Percentiles rank a stretch among this genome's conserved stretches.
Conservation (phyloP, 2,113 vertebrate genomes). For the Marmota monax region DNA sequence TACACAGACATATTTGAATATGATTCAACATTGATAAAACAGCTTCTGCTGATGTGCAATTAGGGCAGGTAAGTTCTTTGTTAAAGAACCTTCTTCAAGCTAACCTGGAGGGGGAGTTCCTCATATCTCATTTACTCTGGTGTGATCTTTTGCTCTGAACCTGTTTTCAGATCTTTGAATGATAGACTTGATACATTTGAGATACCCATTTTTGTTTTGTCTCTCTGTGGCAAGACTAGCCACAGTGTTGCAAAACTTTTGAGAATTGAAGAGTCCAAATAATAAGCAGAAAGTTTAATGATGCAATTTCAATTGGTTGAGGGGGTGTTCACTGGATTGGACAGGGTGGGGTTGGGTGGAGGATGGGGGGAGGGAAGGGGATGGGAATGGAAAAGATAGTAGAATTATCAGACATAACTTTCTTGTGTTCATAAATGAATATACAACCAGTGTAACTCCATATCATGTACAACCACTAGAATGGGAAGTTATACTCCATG, state of each 20-base stretch:
- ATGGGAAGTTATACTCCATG: too few relatives aligned
- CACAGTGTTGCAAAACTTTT: neutral
- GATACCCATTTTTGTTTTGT: neutral
- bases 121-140: neutral
- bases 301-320: slow-evolving; percentile 1
- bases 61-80: neutral
- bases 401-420: too few relatives aligned
- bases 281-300: neutral
- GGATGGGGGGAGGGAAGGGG: too few relatives aligned
- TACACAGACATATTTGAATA: neutral
- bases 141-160: neutral
- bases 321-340: too few relatives aligned
- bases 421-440: too few relatives aligned
- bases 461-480: too few relatives aligned
- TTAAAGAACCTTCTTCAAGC: neutral
- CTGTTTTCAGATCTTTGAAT: neutral
- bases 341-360: too few relatives aligned
- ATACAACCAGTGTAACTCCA: too few relatives aligned
- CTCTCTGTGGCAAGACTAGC: neutral
- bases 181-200: neutral
- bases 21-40: neutral
- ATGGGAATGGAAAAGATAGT: too few relatives aligned
- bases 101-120: neutral
- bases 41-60: neutral
- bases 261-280: neutral